These are phyloP conservation scores for Enteromius argenteus DNA, from an alignment of 2,797 vertebrate genomes.

Conservation along the genomic window DNA sequence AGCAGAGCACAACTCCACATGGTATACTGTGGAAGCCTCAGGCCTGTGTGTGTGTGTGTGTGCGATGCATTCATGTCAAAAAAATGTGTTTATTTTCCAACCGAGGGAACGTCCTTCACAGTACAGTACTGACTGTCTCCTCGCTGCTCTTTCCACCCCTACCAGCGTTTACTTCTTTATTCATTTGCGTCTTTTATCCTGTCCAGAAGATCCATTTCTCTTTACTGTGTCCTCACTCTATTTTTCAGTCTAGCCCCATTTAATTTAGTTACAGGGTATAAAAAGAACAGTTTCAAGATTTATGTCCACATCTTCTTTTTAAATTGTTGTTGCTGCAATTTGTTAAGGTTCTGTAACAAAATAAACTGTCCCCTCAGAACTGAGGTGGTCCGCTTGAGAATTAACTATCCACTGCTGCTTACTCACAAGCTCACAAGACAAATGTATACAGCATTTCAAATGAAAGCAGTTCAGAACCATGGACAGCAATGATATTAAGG, in stretches of 20 bases:
- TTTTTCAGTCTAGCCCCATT: slow-evolving; percentile 20
- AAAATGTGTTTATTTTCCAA: slow-evolving; percentile 44
- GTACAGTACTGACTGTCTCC: slow-evolving; percentile 4
- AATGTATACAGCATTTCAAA: neutral
- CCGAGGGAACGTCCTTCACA: slow-evolving; percentile 40
- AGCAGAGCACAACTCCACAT: slow-evolving; percentile 41
- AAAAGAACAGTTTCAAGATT: slow-evolving; percentile 10
- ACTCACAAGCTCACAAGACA: neutral
- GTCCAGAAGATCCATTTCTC: slow-evolving; percentile 21
- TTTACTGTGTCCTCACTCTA: neutral
- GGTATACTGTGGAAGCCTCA: slow-evolving; percentile 32
- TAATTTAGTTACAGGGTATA: slow-evolving; percentile 19
- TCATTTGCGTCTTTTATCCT: slow-evolving; percentile 32
- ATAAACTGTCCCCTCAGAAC: slow-evolving; percentile 11
- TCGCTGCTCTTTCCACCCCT: neutral
- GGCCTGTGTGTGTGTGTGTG: slow-evolving; percentile 1
- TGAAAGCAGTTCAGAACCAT: neutral
- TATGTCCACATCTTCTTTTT: neutral
- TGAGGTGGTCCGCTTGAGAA: neutral
- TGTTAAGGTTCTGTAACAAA: slow-evolving; percentile 18
- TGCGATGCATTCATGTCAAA: neutral
- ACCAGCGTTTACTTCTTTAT: slow-evolving; percentile 28
- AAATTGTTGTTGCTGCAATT: neutral
- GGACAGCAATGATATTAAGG: neutral
- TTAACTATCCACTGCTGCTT: neutral